Base-by-base conservation (phyloP, 2,888 invertebrate genomes). In the Doris montereyensis region DNA sequence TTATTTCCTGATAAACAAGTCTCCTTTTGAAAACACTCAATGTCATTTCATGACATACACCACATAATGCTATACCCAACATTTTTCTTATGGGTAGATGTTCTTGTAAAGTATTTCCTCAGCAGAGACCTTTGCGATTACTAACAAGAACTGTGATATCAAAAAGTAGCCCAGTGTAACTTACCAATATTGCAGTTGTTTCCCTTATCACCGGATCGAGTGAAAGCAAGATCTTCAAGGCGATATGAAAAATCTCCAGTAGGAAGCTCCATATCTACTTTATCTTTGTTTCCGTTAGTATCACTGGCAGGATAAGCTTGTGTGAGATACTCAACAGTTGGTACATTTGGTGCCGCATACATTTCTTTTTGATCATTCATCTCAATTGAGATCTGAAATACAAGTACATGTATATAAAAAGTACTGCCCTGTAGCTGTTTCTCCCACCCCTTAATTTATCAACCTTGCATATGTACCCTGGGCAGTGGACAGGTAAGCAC, bases 161-260 rank as follows among this genome's bases (percentile, higher is more conserved):
- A n/a, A n/a, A n/a, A n/a, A n/a, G n/a, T n/a, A n/a, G n/a, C n/a
- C n/a, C n/a, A n/a, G n/a, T n/a, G n/a, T n/a, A 58, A 67, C 80
- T 81, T 83, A 91, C 92, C 92, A 70, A 93, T 91, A 85, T 93
- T 93, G 80, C 90, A 89, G 62, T 87, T 88, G 83, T 93, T 90
- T 24, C 92, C 93, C 85, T 93, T 93, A 84, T 93, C 93, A 1
- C 93, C 93, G 88, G 93, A 93, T 75, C 93, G 88, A 1, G 92
- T 91, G 81, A 88, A 92, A 1, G 93, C 93, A 70, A 93, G 83
- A 4, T 92, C 92, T 77, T 89, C 90, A 21, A 92, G 84, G 21
- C 88, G 84, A 83, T 87, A 91, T 1, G 87, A 85, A 77, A 83
- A 80, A 13, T 81, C 80, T 32, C 90, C 90, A 5, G 72, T 62